Evolutionary conservation across 2,113 vertebrate species (phyloP), one percentile per base, ranked within the genome.

Genomic region (Myocastor coypus): DNA sequence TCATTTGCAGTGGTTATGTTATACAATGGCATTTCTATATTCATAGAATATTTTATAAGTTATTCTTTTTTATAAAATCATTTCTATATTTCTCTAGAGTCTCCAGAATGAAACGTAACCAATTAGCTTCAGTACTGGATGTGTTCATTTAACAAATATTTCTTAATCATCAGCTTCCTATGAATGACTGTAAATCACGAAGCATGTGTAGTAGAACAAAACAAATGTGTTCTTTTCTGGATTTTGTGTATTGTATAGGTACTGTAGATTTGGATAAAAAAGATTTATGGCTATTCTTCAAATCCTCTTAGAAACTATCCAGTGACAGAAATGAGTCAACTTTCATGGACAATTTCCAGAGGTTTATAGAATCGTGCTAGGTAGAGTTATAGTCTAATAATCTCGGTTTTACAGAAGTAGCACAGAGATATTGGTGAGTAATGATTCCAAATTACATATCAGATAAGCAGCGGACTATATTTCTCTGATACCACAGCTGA

Each of bases 201-300:
- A 28, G 24, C 77, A 86, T 80, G 7, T 46, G 86, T 89, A 96
- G 22, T 91, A 91, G 59, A 94, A 94, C 30, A 94, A 83, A 91
- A 28, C 3, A 89, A 50, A 57, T 63, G n/a, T 90, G n/a, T 46
- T 94, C n/a, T 68, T 52, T 42, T 71, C n/a, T 75, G 66, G 37
- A 5, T 32, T 20, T 87, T 22, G n/a, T 14, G 20, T 55, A 93
- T 93, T 94, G 86, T 93, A 92, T 96, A 63, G 98, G 32, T n/a
- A 34, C 32, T 68, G 95, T 97, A 98, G 93, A 99, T 99, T 14
- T 99, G 99, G 0, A 98, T 86, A 9, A 99, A 99, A 93, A 99
- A 37, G 99, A 98, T 6, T 96, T 66, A 0, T 98, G 1, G 99
- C 98, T 97, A 95, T 98, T 99, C 3, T 93, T 87, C 11, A 95